Percentiles rank a stretch among this genome's conserved stretches.
phyloP scores from a whole-genome alignment of 2,888 invertebrate genomes.

The Heliconius ethilla region DNA sequence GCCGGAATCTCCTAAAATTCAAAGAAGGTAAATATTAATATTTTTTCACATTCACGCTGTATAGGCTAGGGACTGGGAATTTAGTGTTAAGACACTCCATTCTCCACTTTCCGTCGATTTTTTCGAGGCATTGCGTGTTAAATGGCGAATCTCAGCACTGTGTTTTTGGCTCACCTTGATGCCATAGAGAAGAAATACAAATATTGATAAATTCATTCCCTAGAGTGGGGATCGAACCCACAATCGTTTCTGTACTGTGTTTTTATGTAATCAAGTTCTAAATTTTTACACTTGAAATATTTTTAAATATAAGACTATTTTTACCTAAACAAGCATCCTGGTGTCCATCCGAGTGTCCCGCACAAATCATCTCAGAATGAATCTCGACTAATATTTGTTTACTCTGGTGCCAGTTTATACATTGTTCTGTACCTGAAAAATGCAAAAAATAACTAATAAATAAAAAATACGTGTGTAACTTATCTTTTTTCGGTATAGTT shows the following conservation, averaged over 20 bases:
- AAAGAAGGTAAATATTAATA: not conserved
- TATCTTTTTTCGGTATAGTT: no score
- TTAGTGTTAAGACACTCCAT: not conserved
- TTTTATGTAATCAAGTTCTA: no score
- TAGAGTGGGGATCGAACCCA: not conserved
- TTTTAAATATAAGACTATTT: not conserved
- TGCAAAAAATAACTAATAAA: not conserved
- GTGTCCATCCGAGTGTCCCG: conserved; percentile 90
- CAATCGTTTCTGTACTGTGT: not conserved
- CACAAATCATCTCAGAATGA: conserved; percentile 90
- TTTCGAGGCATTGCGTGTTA: not conserved
- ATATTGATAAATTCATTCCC: not conserved
- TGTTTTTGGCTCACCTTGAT: no score
- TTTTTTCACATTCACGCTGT: not conserved
- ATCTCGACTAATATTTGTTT: conserved; percentile 90
- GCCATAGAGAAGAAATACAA: not conserved
- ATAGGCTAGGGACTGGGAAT: not conserved
- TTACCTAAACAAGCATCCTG: conserved; percentile 90
- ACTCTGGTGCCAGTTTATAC: conserved; percentile 90
- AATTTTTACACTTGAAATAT: no score
- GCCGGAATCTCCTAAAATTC: conserved; percentile 87
- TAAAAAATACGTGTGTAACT: not conserved
- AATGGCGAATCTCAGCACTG: no score
- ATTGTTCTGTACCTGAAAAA: conserved; percentile 85
- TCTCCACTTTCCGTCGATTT: not conserved